Percentiles rank a stretch among this genome's conserved stretches.
These are phyloP conservation scores for Noctua janthina DNA, from an alignment of 2,888 invertebrate genomes.

Conservation along the genomic window DNA sequence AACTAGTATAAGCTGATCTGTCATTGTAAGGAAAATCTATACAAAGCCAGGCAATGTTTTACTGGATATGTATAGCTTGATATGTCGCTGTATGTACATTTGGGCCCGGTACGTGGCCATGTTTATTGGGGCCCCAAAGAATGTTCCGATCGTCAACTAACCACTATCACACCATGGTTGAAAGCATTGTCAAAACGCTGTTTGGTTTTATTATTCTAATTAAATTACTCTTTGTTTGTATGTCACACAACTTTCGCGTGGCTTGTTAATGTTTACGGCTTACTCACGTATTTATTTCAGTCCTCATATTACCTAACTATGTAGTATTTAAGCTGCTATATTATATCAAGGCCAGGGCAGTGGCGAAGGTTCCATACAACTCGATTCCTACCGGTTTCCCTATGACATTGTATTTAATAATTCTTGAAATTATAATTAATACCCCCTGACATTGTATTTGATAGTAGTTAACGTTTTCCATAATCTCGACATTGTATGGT, in stretches of 20 bases:
- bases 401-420: no score
- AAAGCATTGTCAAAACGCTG: not conserved
- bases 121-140: not conserved
- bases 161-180: not conserved
- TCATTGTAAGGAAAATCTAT: no score
- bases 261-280: conserved; percentile 1
- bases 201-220: conserved; percentile 4
- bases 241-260: conserved; percentile 3
- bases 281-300: not conserved
- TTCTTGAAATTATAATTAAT: no score
- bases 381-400: no score
- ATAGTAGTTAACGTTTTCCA: no score
- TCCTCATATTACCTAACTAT: not conserved
- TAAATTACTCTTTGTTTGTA: conserved; percentile 8
- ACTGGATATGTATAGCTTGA: no score
- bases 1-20: no score
- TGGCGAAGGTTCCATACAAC: no score
- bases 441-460: no score
- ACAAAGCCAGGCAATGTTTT: no score
- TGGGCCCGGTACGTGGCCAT: not conserved
- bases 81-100: no score
- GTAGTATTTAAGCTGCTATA: not conserved
- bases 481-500: no score
- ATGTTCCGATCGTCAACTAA: not conserved
- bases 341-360: not conserved